Base-by-base conservation (phyloP, 1,140 invertebrate genomes). In the Heliothis virescens region DNA sequence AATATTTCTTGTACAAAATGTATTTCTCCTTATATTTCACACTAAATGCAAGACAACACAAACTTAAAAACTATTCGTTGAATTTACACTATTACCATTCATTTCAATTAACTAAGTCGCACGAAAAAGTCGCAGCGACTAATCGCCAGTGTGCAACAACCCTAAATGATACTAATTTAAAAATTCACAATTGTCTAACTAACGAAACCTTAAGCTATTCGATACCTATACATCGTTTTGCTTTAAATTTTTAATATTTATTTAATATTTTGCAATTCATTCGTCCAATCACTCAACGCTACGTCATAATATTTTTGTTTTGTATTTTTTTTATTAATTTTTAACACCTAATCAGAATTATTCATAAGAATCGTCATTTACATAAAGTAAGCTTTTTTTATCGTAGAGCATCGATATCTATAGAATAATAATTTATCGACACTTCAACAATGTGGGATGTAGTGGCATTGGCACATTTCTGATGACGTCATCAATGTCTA, bases 331-430 rank as follows among this genome's bases (percentile, higher is more conserved):
- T 69, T 48, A 73, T 67, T 65, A 59, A 52, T 82, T 73, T 79
- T 74, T 78, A 79, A 77, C 79, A 80, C 74, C 79, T 83, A 80
- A 75, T 80, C 79, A 83, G 73, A 76, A 78, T 80, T 76, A 82
- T 77, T 83, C 82, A 83, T 80, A 83, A 83, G 82, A 83, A 83
- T 80, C 79, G 74, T 83, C 75, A 83, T 74, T 69, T 69, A 78
- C 63, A 78, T 78, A 67, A 77, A 75, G 69, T 78, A 83, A 77
- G 73, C 69, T 60, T 78, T 18, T 57, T 73, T 62, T 59, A 65
- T 67, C 72, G 79, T 78, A 77, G 34, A 72, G 77, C 48, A 76
- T 79, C 73, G 73, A 82, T 59, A 78, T 81, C 57, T 69, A 73
- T 63, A 78, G 71, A 57, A 81, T 72, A 77, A 71, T 71, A 73